phyloP scores from a whole-genome alignment of 2,888 invertebrate species.

The Leucozona laternaria region DNA sequence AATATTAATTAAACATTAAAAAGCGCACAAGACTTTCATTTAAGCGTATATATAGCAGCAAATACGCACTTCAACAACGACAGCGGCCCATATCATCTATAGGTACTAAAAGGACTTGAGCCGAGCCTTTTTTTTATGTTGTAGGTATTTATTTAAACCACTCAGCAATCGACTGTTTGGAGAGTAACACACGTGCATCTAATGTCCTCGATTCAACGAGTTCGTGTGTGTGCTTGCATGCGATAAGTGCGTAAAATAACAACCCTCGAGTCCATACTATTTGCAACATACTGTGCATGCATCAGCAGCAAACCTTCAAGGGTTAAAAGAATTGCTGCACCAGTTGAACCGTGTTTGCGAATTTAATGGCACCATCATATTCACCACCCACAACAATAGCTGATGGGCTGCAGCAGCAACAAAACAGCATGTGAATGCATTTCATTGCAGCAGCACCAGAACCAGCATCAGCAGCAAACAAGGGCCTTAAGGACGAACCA shows the following conservation, averaged over 20 bases:
- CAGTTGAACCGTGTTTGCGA: conserved; percentile 74
- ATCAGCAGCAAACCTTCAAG: conserved; percentile 32
- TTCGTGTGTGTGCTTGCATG: conserved; percentile 51
- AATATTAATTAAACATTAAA: conserved; percentile 68
- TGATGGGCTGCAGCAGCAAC: conserved; percentile 37
- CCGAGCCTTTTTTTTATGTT: conserved; percentile 3
- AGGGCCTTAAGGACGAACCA: conserved; percentile 52
- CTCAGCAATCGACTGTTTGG: conserved; percentile 44
- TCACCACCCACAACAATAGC: conserved; percentile 62
- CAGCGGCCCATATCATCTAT: neutral
- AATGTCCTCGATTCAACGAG: conserved; percentile 56
- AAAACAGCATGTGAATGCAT: conserved; percentile 60
- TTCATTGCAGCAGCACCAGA: conserved; percentile 50
- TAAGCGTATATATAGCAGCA: conserved; percentile 48
- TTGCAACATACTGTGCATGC: conserved; percentile 17
- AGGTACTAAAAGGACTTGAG: conserved; percentile 5
- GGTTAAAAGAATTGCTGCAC: conserved; percentile 70
- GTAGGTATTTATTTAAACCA: conserved; percentile 12
- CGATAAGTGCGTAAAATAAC: conserved; percentile 70
- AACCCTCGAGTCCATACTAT: conserved; percentile 57
- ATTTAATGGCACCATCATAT: conserved; percentile 61
- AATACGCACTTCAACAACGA: conserved; percentile 36
- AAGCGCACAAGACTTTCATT: conserved; percentile 64
- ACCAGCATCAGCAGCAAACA: conserved; percentile 24
- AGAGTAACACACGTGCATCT: conserved; percentile 68